Conservation (phyloP, 2,797 vertebrate genomes). For the Scleropages formosus region DNA sequence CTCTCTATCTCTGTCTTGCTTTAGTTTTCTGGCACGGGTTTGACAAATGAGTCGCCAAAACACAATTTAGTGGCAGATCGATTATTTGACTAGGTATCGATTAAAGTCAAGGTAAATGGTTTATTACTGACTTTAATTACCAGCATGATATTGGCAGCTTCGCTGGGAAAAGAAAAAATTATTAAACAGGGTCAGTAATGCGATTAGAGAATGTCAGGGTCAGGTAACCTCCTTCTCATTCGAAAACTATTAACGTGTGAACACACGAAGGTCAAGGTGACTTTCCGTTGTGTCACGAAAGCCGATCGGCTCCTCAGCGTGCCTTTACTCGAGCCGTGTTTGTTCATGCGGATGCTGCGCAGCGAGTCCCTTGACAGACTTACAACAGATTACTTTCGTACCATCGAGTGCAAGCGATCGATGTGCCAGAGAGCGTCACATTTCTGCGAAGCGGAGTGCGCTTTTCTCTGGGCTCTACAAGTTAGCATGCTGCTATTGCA, state of each 20-base stretch:
- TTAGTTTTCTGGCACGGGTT: background rate
- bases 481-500: no score
- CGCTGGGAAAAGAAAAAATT: background rate
- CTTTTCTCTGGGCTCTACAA: background rate
- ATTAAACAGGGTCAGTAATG: background rate
- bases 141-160: constrained; percentile 4
- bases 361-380: constrained; percentile 7
- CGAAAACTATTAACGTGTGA: background rate
- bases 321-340: background rate
- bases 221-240: background rate
- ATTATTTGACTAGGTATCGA: constrained; percentile 8
- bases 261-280: background rate
- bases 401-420: background rate
- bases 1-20: background rate
- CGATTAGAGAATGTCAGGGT: background rate
- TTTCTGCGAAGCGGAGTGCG: background rate
- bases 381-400: background rate
- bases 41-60: background rate
- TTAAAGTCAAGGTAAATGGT: background rate
- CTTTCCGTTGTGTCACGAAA: background rate
- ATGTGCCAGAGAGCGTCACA: background rate
- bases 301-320: background rate
- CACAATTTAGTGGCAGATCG: constrained; percentile 5
- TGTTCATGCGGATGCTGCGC: background rate
- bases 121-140: constrained; percentile 6